Evolutionary conservation across 2,113 vertebrate genomes (phyloP).

Genomic region (Campylorhamphus procurvoides): DNA sequence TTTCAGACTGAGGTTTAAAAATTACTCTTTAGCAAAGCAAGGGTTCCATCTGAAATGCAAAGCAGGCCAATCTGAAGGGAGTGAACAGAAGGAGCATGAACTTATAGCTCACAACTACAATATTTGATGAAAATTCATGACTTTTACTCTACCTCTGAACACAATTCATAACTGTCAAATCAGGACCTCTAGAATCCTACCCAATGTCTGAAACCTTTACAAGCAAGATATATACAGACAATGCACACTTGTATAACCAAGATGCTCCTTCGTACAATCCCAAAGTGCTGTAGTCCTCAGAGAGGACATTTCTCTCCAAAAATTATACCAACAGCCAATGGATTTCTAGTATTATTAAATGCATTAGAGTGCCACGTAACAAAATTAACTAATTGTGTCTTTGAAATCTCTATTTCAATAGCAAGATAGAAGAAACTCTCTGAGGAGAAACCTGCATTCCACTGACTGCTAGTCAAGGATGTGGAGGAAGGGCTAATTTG

Average conservation of each 20-base stretch:
- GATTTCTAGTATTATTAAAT: background rate
- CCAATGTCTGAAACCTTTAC: background rate
- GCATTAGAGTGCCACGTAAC: background rate
- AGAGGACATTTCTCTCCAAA: background rate
- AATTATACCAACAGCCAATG: background rate
- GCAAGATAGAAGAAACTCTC: background rate
- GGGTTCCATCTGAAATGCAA: constrained; percentile 13
- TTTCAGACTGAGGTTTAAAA: background rate
- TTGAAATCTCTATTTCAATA: background rate
- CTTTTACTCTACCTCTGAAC: background rate
- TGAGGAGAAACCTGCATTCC: background rate
- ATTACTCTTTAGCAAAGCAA: background rate
- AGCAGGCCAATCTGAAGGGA: background rate
- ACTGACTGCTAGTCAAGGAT: background rate
- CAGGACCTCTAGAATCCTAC: background rate
- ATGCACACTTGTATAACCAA: background rate
- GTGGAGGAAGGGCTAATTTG: background rate
- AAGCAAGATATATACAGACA: background rate
- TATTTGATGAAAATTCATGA: background rate
- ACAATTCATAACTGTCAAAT: background rate
- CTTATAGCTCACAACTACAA: background rate
- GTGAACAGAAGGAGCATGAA: background rate
- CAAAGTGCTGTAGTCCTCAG: background rate
- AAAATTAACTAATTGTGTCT: background rate
- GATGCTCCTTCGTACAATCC: background rate